Evolutionary conservation across 2,113 vertebrate genomes (phyloP).

Genomic region (Neodontobutis hainanensis): DNA sequence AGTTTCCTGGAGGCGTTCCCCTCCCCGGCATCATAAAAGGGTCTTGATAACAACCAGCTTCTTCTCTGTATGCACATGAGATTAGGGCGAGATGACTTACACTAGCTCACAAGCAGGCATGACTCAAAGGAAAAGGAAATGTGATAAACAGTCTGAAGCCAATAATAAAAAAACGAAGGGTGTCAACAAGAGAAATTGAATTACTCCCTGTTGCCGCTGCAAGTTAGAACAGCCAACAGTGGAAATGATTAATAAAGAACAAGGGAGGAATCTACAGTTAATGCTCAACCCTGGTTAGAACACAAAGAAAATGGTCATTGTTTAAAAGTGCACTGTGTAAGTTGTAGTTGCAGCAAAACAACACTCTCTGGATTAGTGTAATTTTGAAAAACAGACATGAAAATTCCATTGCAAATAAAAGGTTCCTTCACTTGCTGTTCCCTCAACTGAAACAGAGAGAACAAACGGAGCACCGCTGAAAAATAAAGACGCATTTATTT

Average conservation of each 20-base stretch:
- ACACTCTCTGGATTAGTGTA: too few species aligned
- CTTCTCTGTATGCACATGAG: not conserved
- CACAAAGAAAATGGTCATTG: too few species aligned
- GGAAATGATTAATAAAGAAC: conserved; percentile 41
- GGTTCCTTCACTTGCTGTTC: too few species aligned
- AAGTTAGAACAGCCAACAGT: conserved; percentile 27
- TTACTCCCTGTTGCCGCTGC: conserved; percentile 15
- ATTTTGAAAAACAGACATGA: too few species aligned
- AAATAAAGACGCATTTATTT: too few species aligned
- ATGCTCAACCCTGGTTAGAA: too few species aligned
- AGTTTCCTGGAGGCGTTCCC: conserved; percentile 6
- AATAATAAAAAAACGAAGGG: conserved; percentile 21
- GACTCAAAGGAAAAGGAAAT: conserved; percentile 14
- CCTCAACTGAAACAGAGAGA: too few species aligned
- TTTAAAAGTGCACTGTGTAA: too few species aligned
- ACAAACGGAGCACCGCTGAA: too few species aligned
- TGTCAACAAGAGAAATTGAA: conserved; percentile 35
- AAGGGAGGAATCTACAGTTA: too few species aligned
- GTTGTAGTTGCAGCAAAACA: too few species aligned
- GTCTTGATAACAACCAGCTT: conserved; percentile 7
- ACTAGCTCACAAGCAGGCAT: not conserved
- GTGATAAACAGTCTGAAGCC: conserved; percentile 4
- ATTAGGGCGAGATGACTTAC: conserved; percentile 4
- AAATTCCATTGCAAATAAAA: too few species aligned
- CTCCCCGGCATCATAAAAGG: conserved; percentile 11